Base-by-base conservation (phyloP, 1,140 invertebrate genomes). In the Cydia fagiglandana region DNA sequence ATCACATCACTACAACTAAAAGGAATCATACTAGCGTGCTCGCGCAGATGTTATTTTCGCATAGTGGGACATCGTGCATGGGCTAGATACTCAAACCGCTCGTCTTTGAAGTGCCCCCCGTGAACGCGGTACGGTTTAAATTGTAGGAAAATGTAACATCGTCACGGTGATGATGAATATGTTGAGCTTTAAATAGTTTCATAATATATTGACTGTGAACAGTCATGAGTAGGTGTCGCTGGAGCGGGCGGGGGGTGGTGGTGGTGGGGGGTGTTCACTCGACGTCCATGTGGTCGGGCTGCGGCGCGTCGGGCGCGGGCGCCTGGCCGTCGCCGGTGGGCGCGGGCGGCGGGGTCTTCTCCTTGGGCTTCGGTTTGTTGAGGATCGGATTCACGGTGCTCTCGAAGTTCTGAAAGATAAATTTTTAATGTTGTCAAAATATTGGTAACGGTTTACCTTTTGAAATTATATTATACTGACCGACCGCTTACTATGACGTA, bases 291-390 rank as follows among this genome's bases (percentile, higher is more conserved):
- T 90, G 87, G 61, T 93, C 90, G 66, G 28, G 68, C 75, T 81
- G 74, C 64, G 75, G 64, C 73, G 80, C 73, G 74, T 77, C 82
- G 34, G 80, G 15, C 28, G 30, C 70, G 64, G 75, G 80, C 70
- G 75, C 76, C 81, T 24, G 80, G 77, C 76, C 89, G 87, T 15
- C 87, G 78, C 89, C 89, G 6, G 88, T 87, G 47, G 85, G 79
- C 30, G 86, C 89, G 2, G 94, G 94, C 2, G 93, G 93, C 0
- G 95, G 93, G 61, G 93, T 94, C 80, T 94, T 94, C 77, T 94
- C 94, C 91, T 96, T 97, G 7, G 97, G 97, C 88, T 97, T 97
- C 24, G 97, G 96, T 91, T 98, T 98, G 85, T 96, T 97, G 64
- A 98, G 90, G 77, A 98, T 96, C 1, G 96, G 95, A 79, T 94